Conservation (phyloP, 2,797 vertebrate species). For the Taenioides sp. region DNA sequence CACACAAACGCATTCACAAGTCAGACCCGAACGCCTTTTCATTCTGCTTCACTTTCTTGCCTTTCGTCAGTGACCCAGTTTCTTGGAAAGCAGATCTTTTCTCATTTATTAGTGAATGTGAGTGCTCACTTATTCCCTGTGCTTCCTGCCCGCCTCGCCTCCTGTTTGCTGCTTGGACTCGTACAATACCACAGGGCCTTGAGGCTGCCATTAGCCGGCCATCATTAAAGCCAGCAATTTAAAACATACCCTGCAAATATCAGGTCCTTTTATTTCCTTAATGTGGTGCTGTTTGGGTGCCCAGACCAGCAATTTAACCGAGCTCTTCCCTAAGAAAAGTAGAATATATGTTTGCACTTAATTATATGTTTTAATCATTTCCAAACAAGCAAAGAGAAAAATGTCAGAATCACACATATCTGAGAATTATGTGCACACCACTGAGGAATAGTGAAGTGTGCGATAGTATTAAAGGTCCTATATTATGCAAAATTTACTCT, state of each 20-base stretch:
- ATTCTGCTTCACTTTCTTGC: conserved; percentile 45
- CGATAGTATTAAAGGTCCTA: too few species aligned
- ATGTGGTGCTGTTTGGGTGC: conserved; percentile 13
- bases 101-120: conserved; percentile 49
- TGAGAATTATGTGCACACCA: too few species aligned
- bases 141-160: conserved; percentile 19
- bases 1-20: conserved; percentile 19
- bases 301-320: conserved; percentile 3
- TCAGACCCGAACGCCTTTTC: conserved; percentile 17
- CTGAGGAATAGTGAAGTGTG: too few species aligned
- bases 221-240: conserved; percentile 11
- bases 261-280: conserved; percentile 13
- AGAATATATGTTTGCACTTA: background rate
- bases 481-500: too few species aligned
- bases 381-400: background rate
- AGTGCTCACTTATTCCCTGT: conserved; percentile 34
- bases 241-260: conserved; percentile 17
- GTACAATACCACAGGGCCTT: conserved; percentile 27
- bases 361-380: conserved; percentile 3
- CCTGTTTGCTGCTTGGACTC: background rate
- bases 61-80: conserved; percentile 62
- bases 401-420: background rate
- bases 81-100: conserved; percentile 50
- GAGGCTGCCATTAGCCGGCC: conserved; percentile 16
- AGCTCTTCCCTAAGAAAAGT: background rate